A percentile compares a stretch with the other conserved stretches of the same genome.
These are phyloP conservation scores for Chionoecetes opilio DNA, from an alignment of 1,140 invertebrate species.

Conservation along the genomic window DNA sequence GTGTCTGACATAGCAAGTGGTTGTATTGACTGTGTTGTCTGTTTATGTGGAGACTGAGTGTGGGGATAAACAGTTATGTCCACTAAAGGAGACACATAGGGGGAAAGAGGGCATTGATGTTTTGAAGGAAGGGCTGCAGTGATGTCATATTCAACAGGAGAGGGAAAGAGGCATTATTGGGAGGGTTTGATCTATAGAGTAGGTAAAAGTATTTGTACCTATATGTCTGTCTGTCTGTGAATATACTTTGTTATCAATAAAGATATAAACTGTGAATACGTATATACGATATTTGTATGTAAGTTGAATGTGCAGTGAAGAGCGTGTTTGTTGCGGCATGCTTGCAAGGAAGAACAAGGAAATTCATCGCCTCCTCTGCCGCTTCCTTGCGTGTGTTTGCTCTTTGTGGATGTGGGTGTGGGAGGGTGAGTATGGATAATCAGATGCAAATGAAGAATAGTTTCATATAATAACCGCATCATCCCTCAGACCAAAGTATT, in stretches of 20 bases:
- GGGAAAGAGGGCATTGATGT: too few species aligned
- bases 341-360: too few species aligned
- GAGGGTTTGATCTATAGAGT: background rate
- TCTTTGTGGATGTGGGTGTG: background rate
- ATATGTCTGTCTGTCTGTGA: slow-evolving; percentile 35
- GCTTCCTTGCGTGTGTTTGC: background rate
- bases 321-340: background rate
- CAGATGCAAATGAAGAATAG: too few species aligned
- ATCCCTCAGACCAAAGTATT: too few species aligned
- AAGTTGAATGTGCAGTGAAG: background rate
- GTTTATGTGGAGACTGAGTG: background rate
- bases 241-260: slow-evolving; percentile 50
- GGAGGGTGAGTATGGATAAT: background rate
- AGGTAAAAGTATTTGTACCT: slow-evolving; percentile 21
- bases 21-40: background rate
- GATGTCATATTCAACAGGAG: background rate
- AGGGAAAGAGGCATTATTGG: background rate
- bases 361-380: background rate
- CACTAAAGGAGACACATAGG: too few species aligned
- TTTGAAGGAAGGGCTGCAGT: too few species aligned
- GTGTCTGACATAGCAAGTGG: background rate
- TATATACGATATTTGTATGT: background rate
- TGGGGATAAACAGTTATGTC: too few species aligned
- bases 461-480: too few species aligned
- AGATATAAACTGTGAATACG: slow-evolving; percentile 39